Base-by-base conservation (phyloP, 2,888 invertebrate genomes). In the Lacanobia oleracea region DNA sequence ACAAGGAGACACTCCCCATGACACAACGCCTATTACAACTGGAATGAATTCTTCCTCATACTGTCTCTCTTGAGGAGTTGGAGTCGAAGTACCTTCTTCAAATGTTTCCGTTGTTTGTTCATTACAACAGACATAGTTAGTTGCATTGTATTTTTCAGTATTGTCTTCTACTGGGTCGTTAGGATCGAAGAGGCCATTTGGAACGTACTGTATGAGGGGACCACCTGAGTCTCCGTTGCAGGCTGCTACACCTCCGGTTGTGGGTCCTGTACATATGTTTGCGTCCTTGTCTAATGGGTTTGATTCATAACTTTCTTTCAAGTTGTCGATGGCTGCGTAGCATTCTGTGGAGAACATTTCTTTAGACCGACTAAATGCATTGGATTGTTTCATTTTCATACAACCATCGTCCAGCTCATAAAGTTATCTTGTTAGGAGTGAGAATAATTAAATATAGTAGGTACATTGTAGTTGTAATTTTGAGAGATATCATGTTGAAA, bases 211-310 rank as follows among this genome's bases (percentile, higher is more conserved):
- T 27, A 96, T 91, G 16, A 97, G 88, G 0, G 97, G 96, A 14
- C 97, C 97, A 3, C 97, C 97, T 12, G 96, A 96, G 78, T 97
- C 97, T 18, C 97, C 97, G 60, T 88, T 93, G 84, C 97, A 97
- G 16, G 96, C 96, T n/a, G 96, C 94, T 18, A 94, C 85, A 0
- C 96, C 96, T 4, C 96, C 96, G 6, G 88, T 88, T 8, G 94
- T 84, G 0, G 96, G 96, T 0, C 97, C 97, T 1, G 96, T 96
- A 85, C 97, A 97, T 50, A 97, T 90, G 77, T 97, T 96, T 27
- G 94, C 93, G 1, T 91, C 81, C 83, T 91, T 90, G 67, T 92
- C 91, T 2, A 96, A 84, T 23, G 96, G 95, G 78, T 96, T 95
- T 0, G 68, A 68, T 89, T 95, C 96, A 59, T 87, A 86, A 18